Conservation (phyloP, 2,797 vertebrate species). For the Sebastiscus tertius region DNA sequence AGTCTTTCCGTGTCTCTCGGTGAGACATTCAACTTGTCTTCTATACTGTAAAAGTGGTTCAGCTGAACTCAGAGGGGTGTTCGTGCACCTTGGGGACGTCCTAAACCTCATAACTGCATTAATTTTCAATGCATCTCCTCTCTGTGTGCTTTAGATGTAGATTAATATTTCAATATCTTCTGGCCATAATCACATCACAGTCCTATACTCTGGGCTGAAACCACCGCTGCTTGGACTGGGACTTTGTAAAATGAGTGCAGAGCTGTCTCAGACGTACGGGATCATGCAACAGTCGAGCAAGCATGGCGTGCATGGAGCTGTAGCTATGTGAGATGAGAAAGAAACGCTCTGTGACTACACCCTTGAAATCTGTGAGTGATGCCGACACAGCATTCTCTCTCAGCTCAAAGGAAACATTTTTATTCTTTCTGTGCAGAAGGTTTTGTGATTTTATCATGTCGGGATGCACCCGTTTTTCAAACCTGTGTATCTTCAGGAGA, state of each 20-base stretch:
- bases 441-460: background rate
- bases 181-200: conserved; percentile 38
- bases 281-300: conserved; percentile 26
- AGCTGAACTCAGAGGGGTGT: conserved; percentile 17
- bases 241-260: conserved; percentile 35
- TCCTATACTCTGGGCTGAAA: conserved; percentile 19
- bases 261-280: conserved; percentile 14
- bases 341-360: background rate
- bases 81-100: conserved; percentile 24
- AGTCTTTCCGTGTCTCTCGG: background rate
- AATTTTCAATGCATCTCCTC: conserved; percentile 50
- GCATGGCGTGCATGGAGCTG: background rate
- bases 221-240: background rate
- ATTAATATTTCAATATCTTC: conserved; percentile 67
- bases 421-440: background rate
- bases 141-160: conserved; percentile 36
- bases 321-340: conserved; percentile 28
- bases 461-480: background rate
- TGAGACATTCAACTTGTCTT: background rate
- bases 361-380: conserved; percentile 4
- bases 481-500: background rate
- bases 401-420: background rate
- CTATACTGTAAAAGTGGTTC: conserved; percentile 19
- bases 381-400: background rate
- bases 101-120: conserved; percentile 39